Evolutionary conservation across 1,140 invertebrate species (phyloP).

Genomic region (Mamestra configurata): DNA sequence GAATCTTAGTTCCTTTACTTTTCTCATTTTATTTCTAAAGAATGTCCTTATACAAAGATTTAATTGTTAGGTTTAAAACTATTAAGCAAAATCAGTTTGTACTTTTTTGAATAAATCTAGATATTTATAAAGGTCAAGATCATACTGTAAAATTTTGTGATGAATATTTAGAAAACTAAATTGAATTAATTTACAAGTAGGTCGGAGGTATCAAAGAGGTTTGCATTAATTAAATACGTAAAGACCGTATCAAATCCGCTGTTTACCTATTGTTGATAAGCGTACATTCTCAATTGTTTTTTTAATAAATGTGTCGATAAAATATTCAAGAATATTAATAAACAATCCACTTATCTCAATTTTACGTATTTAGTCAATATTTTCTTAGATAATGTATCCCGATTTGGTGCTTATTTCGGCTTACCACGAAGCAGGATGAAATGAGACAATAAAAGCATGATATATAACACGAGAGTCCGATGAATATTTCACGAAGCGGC

Average conservation of each 20-base stretch:
- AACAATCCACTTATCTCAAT: too few relatives aligned
- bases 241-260: conserved; percentile 30
- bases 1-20: background rate
- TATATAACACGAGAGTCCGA: conserved; percentile 5
- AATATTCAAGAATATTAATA: background rate
- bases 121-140: background rate
- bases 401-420: background rate
- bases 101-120: background rate
- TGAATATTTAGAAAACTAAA: conserved; percentile 35
- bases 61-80: too few relatives aligned
- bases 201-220: conserved; percentile 38
- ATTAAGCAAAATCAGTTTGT: too few relatives aligned
- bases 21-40: background rate
- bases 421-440: background rate
- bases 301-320: background rate
- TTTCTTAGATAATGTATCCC: background rate
- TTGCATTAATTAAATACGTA: conserved; percentile 45
- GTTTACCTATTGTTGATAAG: conserved; percentile 24
- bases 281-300: conserved; percentile 17
- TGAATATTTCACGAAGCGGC: conserved; percentile 41
- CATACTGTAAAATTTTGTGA: too few relatives aligned
- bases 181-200: conserved; percentile 34
- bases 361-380: background rate
- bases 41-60: background rate
- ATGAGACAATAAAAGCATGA: conserved; percentile 8